phyloP scores from a whole-genome alignment of 2,113 vertebrate species.

The Rhinoderma darwinii region DNA sequence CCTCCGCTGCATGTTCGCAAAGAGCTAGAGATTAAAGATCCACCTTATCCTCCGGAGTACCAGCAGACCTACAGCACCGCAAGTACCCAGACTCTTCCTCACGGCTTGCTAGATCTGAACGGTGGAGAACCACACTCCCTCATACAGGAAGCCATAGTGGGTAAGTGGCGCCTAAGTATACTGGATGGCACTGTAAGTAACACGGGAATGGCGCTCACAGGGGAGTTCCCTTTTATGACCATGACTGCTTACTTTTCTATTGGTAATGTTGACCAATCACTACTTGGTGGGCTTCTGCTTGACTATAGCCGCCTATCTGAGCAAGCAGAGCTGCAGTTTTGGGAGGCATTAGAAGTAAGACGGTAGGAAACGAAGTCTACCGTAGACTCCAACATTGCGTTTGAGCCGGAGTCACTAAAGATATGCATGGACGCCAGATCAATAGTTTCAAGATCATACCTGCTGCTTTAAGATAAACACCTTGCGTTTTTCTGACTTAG shows the following conservation, averaged over 20 bases:
- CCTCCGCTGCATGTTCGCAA: conserved; percentile 78
- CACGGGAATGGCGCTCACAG: too few species aligned
- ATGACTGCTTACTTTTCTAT: not conserved
- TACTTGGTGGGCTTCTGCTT: not conserved
- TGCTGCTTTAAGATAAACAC: too few species aligned
- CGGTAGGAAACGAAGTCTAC: too few species aligned
- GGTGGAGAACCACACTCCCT: conserved; percentile 75
- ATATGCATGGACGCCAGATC: too few species aligned
- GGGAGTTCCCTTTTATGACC: too few species aligned
- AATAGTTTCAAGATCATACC: too few species aligned
- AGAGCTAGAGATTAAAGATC: conserved; percentile 78
- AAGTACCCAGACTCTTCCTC: conserved; percentile 91
- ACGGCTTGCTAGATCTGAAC: conserved; percentile 75
- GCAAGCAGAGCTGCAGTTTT: not conserved
- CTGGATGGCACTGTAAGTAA: too few species aligned
- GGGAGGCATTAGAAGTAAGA: not conserved
- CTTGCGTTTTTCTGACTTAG: not conserved
- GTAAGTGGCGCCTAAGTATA: too few species aligned
- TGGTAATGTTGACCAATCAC: too few species aligned
- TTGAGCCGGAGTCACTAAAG: too few species aligned
- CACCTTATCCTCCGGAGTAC: conserved; percentile 74
- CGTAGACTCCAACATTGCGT: too few species aligned
- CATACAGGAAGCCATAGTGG: conserved; percentile 73
- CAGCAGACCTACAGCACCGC: conserved; percentile 80
- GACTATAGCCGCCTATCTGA: not conserved